Percentiles rank a stretch among this genome's conserved stretches.
phyloP scores from a whole-genome alignment of 2,113 vertebrate species.

The Thermophis baileyi region DNA sequence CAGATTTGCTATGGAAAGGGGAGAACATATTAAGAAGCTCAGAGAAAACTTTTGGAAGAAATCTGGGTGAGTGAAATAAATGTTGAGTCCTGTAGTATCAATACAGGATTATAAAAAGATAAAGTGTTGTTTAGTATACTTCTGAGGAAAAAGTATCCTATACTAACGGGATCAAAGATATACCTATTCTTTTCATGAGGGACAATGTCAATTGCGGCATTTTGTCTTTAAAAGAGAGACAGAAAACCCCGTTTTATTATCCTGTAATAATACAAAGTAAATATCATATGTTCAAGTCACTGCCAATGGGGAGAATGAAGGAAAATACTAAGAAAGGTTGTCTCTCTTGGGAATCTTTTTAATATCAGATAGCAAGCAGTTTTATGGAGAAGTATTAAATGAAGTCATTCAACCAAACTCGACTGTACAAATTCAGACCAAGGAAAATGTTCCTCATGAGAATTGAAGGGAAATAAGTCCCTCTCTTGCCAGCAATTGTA shows the following conservation, averaged over 20 bases:
- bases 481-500: background rate
- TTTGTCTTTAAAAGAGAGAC: background rate
- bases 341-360: background rate
- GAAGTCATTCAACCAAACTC: conserved; percentile 14
- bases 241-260: background rate
- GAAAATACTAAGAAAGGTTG: conserved; percentile 4
- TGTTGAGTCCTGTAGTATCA: background rate
- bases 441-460: conserved; percentile 2
- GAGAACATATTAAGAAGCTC: background rate
- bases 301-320: background rate
- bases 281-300: background rate
- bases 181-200: background rate
- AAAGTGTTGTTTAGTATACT: background rate
- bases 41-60: background rate
- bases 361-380: conserved; percentile 24
- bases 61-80: background rate
- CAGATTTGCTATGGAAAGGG: background rate
- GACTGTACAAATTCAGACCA: background rate
- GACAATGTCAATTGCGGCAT: background rate
- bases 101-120: background rate
- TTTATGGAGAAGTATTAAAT: conserved; percentile 19
- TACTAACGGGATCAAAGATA: background rate
- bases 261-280: conserved; percentile 8
- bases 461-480: background rate
- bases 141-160: background rate